phyloP scores from a whole-genome alignment of 1,140 invertebrate species.

The Bombus affinis region DNA sequence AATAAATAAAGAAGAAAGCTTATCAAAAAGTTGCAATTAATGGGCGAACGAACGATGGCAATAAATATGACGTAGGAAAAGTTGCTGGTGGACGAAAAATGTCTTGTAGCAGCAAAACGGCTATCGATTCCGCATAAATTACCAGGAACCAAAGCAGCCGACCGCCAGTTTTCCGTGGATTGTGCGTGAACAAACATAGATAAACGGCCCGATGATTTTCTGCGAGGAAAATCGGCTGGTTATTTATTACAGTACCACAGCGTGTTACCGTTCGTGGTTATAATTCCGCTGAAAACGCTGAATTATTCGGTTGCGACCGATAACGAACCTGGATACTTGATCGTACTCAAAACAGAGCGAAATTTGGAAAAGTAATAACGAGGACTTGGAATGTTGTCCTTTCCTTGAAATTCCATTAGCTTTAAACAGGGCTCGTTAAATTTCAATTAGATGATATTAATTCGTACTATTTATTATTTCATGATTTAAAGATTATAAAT shows the following conservation, averaged over 20 bases:
- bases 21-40: background rate
- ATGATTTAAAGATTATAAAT: too few species aligned
- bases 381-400: background rate
- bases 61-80: slow-evolving; percentile 3
- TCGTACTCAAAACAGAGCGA: background rate
- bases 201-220: slow-evolving; percentile 49
- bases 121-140: slow-evolving; percentile 54
- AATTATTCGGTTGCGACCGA: background rate
- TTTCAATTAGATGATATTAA: background rate
- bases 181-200: slow-evolving; percentile 50
- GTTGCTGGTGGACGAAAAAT: slow-evolving; percentile 9
- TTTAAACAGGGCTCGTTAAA: too few species aligned
- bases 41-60: too few species aligned
- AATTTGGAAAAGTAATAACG: background rate
- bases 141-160: slow-evolving; percentile 4
- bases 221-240: background rate
- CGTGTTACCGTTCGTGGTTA: slow-evolving; percentile 10
- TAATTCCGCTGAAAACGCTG: slow-evolving; percentile 28
- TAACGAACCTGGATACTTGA: background rate
- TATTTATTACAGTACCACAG: slow-evolving; percentile 18
- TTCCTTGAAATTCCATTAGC: background rate
- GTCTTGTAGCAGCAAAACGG: slow-evolving; percentile 15
- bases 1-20: background rate
- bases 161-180: slow-evolving; percentile 13
- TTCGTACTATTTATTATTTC: background rate